A percentile compares a stretch with the other conserved stretches of the same genome.
Conservation (phyloP, 2,888 invertebrate genomes). For the Tetragonula carbonaria region DNA sequence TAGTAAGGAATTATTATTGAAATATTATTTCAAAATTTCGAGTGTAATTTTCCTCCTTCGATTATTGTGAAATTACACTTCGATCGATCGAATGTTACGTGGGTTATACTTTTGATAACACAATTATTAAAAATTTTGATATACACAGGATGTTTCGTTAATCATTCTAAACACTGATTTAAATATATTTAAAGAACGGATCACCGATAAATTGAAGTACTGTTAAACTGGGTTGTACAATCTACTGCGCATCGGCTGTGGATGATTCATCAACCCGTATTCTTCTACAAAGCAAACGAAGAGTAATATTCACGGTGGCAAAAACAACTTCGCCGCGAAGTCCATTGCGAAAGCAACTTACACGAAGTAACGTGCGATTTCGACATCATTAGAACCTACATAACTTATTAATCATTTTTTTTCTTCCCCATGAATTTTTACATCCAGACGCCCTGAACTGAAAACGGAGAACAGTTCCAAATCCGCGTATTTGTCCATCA, state of each 20-base stretch:
- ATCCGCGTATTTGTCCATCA: conserved; percentile 27
- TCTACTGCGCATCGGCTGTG: background rate
- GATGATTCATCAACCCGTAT: background rate
- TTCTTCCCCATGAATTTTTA: background rate
- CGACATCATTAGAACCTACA: conserved; percentile 28
- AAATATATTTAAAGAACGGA: background rate
- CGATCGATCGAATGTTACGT: no score
- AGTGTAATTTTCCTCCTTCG: no score
- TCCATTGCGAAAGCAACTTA: conserved; percentile 12
- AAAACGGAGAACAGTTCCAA: background rate
- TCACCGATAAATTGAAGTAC: background rate
- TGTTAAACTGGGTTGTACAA: background rate
- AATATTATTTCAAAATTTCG: no score
- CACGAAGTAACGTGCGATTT: conserved; percentile 5
- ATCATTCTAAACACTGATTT: background rate
- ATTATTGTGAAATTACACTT: no score
- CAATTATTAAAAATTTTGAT: background rate
- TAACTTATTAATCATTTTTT: conserved; percentile 47
- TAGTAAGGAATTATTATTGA: no score
- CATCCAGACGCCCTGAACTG: background rate
- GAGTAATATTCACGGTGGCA: conserved; percentile 18
- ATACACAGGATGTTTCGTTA: background rate
- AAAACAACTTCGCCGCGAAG: conserved; percentile 14
- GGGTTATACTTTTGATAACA: no score
- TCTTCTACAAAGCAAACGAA: background rate